These are phyloP conservation scores for Oxyruncus cristatus DNA, from an alignment of 2,113 vertebrate species.

Conservation along the genomic window DNA sequence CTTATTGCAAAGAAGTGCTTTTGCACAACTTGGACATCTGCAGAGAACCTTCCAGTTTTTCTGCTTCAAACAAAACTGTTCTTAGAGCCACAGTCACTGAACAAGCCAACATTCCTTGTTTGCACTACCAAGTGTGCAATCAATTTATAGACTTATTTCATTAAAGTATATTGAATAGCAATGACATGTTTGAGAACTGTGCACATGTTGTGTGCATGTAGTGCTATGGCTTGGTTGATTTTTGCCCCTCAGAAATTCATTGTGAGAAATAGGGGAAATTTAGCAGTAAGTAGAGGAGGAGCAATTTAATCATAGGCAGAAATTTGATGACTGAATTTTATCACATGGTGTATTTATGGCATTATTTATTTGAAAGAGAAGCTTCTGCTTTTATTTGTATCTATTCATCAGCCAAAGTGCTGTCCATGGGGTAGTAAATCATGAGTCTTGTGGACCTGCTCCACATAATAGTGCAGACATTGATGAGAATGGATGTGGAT, in stretches of 20 bases:
- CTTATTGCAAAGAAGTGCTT: not conserved
- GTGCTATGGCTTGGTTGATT: not conserved
- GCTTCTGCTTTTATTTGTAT: not conserved
- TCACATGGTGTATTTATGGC: not conserved
- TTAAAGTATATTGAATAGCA: not conserved
- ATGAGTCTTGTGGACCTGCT: not conserved
- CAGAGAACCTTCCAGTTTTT: not conserved
- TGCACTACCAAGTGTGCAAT: not conserved
- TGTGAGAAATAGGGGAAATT: not conserved
- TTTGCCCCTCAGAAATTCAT: not conserved
- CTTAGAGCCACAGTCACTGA: not conserved
- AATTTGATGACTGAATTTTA: not conserved
- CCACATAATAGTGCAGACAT: not conserved
- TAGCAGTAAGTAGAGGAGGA: not conserved
- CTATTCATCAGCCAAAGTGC: constrained; percentile 17
- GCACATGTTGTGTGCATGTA: not conserved
- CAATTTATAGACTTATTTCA: not conserved
- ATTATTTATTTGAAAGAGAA: not conserved
- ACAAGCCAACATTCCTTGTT: not conserved
- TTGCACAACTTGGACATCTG: not conserved
- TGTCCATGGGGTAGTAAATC: not conserved
- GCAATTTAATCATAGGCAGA: not conserved
- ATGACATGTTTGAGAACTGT: not conserved
- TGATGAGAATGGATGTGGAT: not conserved
- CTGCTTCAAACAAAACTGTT: not conserved